Evolutionary conservation across 2,113 vertebrate species (phyloP).

Genomic region (Lophotis ruficrista): DNA sequence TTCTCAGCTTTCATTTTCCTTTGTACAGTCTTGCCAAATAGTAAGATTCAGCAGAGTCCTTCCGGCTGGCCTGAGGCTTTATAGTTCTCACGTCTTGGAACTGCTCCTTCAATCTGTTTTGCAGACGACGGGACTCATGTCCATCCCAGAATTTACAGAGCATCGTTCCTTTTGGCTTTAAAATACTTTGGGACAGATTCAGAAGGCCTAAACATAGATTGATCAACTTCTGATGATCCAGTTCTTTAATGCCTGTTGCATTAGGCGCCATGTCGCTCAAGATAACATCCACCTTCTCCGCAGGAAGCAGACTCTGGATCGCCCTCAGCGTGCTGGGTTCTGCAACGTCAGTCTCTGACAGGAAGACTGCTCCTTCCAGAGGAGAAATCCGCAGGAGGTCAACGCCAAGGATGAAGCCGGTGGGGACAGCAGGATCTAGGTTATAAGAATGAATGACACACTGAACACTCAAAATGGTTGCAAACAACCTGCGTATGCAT

Average conservation of each 20-base stretch:
- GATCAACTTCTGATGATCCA: conserved; percentile 89
- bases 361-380: conserved; percentile 87
- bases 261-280: conserved; percentile 97
- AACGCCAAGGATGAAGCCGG: conserved; percentile 87
- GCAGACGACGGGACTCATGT: conserved; percentile 71
- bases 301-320: conserved; percentile 82
- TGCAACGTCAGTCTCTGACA: conserved; percentile 80
- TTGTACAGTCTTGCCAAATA: conserved; percentile 82
- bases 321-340: conserved; percentile 68
- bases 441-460: neutral
- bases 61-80: conserved; percentile 90
- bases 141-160: conserved; percentile 96
- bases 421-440: conserved; percentile 77
- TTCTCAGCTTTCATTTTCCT: neutral
- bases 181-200: conserved; percentile 75
- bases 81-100: conserved; percentile 81
- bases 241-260: conserved; percentile 85
- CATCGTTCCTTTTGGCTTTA: conserved; percentile 80
- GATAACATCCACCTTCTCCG: conserved; percentile 81
- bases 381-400: conserved; percentile 85
- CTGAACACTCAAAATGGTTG: neutral
- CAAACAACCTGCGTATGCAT: neutral
- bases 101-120: conserved; percentile 72
- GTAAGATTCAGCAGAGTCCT: conserved; percentile 89
- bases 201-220: conserved; percentile 81